These are phyloP conservation scores for Stichopus horrens DNA, from an alignment of 53 echinoderm and acorn worm species.

Conservation along the genomic window DNA sequence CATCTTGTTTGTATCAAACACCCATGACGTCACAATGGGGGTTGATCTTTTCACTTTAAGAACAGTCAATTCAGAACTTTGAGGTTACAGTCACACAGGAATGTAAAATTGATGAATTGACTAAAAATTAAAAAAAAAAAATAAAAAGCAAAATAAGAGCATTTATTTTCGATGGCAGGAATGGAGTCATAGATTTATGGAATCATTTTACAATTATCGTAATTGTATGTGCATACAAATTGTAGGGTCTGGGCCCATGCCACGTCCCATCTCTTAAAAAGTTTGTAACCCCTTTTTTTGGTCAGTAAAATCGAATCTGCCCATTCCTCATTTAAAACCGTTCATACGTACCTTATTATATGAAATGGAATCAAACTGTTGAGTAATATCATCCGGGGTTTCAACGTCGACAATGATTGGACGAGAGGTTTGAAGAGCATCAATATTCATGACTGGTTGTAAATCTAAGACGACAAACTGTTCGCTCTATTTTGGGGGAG, in stretches of 20 bases:
- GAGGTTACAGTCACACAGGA: too few species aligned
- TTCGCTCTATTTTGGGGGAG: slow-evolving; percentile 53
- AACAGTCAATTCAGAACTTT: too few species aligned
- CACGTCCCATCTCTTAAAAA: too few species aligned
- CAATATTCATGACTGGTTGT: slow-evolving; percentile 59
- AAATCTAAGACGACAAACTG: slow-evolving; percentile 81
- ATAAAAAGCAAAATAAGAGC: too few species aligned
- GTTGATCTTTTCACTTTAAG: too few species aligned
- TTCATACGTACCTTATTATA: slow-evolving; percentile 70
- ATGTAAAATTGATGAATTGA: too few species aligned
- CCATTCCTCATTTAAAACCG: neutral
- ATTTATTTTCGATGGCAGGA: too few species aligned
- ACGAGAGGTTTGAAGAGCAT: slow-evolving; percentile 74
- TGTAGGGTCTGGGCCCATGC: too few species aligned
- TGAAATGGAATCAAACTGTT: slow-evolving; percentile 86
- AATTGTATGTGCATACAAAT: neutral
- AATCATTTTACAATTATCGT: neutral
- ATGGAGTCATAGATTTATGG: neutral
- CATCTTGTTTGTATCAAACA: too few species aligned
- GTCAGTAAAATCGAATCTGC: neutral
- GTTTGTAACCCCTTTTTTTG: too few species aligned
- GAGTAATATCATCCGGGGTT: slow-evolving; percentile 81
- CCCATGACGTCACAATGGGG: too few species aligned
- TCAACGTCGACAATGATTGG: slow-evolving; percentile 75
- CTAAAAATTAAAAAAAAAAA: too few species aligned